Evolutionary conservation across 2,113 vertebrate genomes (phyloP), one percentile per base, ranked within the genome.

Genomic region (Tetrax tetrax): DNA sequence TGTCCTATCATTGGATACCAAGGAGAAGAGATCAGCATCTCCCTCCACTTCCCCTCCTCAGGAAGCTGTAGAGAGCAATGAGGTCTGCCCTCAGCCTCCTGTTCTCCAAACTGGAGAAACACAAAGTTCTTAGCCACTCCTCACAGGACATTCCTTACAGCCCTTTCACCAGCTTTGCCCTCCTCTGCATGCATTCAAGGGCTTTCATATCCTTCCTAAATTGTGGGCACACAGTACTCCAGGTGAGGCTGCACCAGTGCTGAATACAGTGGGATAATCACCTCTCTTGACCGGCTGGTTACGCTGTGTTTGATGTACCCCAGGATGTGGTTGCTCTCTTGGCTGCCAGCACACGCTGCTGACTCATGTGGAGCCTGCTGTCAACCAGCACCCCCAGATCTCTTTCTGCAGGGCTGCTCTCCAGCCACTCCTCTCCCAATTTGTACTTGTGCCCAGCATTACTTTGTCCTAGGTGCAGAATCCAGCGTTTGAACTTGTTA

Each of bases 221-320:
- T 53, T 35, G 47, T 19, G 6, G 47, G n/a, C 35, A 27, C 22
- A 48, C 56, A 48, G 43, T 23, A 29, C 33, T 37, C 10, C 3
- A 60, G 56, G 9, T 29, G 38, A 29, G 20, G 63, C 37, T 0
- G 3, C 11, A 29, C 14, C 38, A 12, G 19, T 1, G 12, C 53
- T 10, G n/a, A 37, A 35, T 33, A 33, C 53, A 69, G 53, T 1
- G 0, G 33, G 63, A 37, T 24, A 24, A 68, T 57, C 9, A 0
- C 78, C 41, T 31, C 33, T 47, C 3, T 19, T 31, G 20, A 25
- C 15, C 0, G 0, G 14, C 25, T 45, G 37, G 14, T 29, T 13
- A 8, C 15, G 4, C 51, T 20, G 13, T 23, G 25, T 47, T 29
- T 68, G 63, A 57, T 37, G 51, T 15, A 24, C 4, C n/a, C 28